phyloP scores from a whole-genome alignment of 2,113 vertebrate genomes.

The Psophia crepitans region DNA sequence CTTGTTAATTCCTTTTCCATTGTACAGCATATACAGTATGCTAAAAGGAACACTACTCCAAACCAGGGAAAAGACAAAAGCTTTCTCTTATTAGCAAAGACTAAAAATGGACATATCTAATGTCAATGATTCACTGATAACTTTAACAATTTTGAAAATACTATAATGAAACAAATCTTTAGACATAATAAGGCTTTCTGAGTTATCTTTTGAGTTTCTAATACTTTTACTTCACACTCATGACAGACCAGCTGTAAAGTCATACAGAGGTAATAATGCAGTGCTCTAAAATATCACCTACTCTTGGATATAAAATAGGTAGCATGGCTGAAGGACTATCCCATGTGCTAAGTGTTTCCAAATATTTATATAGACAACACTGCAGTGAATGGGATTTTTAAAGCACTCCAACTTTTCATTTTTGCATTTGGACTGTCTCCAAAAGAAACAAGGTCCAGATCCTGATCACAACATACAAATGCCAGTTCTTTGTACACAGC shows the following conservation, averaged over 20 bases:
- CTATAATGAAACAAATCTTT: neutral
- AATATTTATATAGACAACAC: neutral
- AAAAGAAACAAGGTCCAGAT: neutral
- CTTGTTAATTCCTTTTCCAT: neutral
- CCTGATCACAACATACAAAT: neutral
- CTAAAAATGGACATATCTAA: neutral
- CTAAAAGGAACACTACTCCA: neutral
- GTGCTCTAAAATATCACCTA: neutral
- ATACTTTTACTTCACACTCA: neutral
- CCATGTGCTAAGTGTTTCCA: neutral
- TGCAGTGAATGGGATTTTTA: neutral
- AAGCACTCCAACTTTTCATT: neutral
- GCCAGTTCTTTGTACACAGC: neutral
- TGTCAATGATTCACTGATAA: neutral
- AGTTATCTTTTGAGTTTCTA: neutral
- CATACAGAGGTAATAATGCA: neutral
- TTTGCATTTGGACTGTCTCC: neutral
- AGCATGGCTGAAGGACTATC: neutral
- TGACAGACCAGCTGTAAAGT: neutral
- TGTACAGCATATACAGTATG: neutral
- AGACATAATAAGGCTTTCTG: neutral
- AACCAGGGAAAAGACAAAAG: neutral
- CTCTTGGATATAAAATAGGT: neutral
- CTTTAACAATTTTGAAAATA: neutral
- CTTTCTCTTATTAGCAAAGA: neutral